Evolutionary conservation across 2,888 invertebrate species (phyloP).

Genomic region (Drepana falcataria): DNA sequence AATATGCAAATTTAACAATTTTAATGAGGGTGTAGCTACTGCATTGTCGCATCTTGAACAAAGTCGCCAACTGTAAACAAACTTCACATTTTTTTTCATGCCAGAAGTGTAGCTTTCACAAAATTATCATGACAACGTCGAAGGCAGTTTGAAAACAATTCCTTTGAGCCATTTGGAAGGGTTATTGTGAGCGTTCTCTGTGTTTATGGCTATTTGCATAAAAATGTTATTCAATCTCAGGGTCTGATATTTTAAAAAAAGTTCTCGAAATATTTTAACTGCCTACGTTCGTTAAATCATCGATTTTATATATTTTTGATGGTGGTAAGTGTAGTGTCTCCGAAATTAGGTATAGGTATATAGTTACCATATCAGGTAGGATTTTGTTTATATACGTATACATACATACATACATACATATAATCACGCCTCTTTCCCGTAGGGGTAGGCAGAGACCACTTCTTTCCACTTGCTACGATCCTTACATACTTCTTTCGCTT

Average conservation of each 20-base stretch:
- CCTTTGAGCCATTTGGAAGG: slow-evolving; percentile 44
- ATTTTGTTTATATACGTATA: too few species aligned
- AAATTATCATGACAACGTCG: slow-evolving; percentile 59
- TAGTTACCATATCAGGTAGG: too few species aligned
- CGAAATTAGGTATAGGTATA: too few species aligned
- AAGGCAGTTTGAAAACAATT: slow-evolving; percentile 45
- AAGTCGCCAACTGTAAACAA: neutral
- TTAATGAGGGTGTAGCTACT: too few species aligned
- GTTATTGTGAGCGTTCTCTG: slow-evolving; percentile 38
- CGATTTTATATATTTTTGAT: slow-evolving; percentile 2
- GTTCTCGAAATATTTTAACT: slow-evolving; percentile 18
- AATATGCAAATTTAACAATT: too few species aligned
- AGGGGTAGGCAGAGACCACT: too few species aligned
- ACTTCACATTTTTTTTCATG: slow-evolving; percentile 1
- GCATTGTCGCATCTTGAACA: neutral
- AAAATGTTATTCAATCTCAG: slow-evolving; percentile 40
- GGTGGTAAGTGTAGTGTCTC: too few species aligned
- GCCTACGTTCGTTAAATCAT: slow-evolving; percentile 6
- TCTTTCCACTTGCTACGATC: too few species aligned
- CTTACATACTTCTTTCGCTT: too few species aligned
- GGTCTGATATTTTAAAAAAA: slow-evolving; percentile 26
- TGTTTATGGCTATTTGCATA: slow-evolving; percentile 48
- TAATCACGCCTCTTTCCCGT: too few species aligned
- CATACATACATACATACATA: too few species aligned
- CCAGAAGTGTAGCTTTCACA: slow-evolving; percentile 43